Percentiles rank a stretch among this genome's conserved stretches.
Conservation (phyloP, 2,888 invertebrate species). For the Matsumyia berberina region DNA sequence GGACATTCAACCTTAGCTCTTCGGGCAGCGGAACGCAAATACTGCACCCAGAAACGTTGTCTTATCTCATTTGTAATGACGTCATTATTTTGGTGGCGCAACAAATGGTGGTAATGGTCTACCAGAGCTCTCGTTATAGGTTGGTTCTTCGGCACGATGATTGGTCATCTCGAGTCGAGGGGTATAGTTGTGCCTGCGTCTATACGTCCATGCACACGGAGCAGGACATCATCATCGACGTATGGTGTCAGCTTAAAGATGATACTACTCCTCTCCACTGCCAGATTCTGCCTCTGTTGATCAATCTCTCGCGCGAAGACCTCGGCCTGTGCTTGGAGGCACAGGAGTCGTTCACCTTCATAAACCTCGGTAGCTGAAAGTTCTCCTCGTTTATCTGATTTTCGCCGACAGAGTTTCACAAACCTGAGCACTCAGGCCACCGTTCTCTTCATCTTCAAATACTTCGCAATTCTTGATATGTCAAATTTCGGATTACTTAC, state of each 20-base stretch:
- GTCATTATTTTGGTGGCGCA: background rate
- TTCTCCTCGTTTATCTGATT: constrained; percentile 5
- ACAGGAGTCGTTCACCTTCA: constrained; percentile 23
- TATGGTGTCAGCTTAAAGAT: constrained; percentile 41
- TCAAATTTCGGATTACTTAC: constrained; percentile 4
- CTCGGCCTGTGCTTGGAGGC: constrained; percentile 17
- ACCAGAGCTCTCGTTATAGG: constrained; percentile 1
- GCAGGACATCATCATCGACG: constrained; percentile 17
- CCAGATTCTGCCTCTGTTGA: constrained; percentile 2
- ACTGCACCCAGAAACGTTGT: constrained; percentile 13
- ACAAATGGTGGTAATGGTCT: too few species aligned
- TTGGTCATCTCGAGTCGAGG: background rate
- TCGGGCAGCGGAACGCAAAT: constrained; percentile 23
- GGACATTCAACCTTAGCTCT: constrained; percentile 21
- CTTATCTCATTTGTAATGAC: constrained; percentile 7
- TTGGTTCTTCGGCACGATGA: constrained; percentile 4
- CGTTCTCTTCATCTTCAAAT: constrained; percentile 7
- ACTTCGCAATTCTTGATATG: constrained; percentile 1
- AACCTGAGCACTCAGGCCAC: constrained; percentile 11
- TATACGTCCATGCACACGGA: constrained; percentile 1
- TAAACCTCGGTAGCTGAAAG: constrained; percentile 7
- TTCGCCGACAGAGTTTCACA: constrained; percentile 8
- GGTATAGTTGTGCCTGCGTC: constrained; percentile 16
- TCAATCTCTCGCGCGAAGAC: constrained; percentile 11
- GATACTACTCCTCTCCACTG: constrained; percentile 14